Evolutionary conservation across 2,888 invertebrate species (phyloP).

Genomic region (Meghimatium bilineatum): DNA sequence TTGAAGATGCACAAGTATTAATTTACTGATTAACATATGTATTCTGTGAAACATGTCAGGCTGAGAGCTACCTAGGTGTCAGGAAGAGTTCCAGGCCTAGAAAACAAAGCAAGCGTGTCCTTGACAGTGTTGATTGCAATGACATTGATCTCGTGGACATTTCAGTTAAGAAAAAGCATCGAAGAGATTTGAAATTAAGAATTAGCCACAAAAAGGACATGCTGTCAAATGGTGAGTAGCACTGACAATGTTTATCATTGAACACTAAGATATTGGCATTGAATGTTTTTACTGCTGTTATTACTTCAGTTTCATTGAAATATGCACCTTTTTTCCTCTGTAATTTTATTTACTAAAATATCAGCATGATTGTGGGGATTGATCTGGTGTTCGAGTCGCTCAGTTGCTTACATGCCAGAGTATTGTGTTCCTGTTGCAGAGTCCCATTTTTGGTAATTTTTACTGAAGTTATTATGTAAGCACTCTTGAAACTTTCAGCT

Average conservation of each 20-base stretch:
- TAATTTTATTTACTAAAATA: too few species aligned
- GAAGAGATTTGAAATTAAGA: constrained; percentile 18
- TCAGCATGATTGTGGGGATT: too few species aligned
- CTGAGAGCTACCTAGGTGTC: constrained; percentile 10
- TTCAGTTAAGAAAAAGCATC: constrained; percentile 25
- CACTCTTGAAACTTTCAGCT: too few species aligned
- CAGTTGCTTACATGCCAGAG: too few species aligned
- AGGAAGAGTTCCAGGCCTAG: constrained; percentile 37
- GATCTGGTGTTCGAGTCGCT: too few species aligned
- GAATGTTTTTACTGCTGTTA: too few species aligned
- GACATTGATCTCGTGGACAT: neutral
- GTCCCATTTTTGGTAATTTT: too few species aligned
- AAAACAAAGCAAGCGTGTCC: constrained; percentile 36
- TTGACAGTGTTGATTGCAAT: constrained; percentile 32
- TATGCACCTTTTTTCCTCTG: too few species aligned
- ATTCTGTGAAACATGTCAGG: constrained; percentile 10
- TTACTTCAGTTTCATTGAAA: too few species aligned
- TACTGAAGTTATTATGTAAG: too few species aligned
- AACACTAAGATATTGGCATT: neutral
- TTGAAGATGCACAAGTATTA: too few species aligned
- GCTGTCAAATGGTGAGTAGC: constrained; percentile 30
- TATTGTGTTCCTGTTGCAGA: too few species aligned
- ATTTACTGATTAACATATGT: neutral
- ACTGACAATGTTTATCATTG: neutral
- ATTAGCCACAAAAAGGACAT: constrained; percentile 14